Conservation (phyloP, 2,888 invertebrate species). For the Entomobrya proxima region DNA sequence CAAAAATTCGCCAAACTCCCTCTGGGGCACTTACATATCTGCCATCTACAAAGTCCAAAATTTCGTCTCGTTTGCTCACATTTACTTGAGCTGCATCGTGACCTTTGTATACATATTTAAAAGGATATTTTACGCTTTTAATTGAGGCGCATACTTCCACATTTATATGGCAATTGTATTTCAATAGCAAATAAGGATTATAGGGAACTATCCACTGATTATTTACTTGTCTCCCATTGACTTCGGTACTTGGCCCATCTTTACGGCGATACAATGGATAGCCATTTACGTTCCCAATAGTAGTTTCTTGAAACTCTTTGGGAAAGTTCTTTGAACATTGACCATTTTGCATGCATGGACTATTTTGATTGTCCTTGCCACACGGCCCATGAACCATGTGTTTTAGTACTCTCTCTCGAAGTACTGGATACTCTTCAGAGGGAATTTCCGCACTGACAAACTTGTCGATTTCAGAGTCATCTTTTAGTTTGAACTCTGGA, state of each 20-base stretch:
- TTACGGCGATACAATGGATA: neutral
- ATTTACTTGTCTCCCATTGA: neutral
- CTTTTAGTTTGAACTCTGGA: no score
- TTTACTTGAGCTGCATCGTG: slow-evolving; percentile 66
- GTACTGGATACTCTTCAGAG: slow-evolving; percentile 74
- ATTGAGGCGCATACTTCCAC: neutral
- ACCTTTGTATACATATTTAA: no score
- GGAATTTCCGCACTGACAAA: no score
- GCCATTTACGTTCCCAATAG: neutral
- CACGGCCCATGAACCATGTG: slow-evolving; percentile 77
- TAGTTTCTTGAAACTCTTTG: slow-evolving; percentile 70
- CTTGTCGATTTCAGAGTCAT: no score
- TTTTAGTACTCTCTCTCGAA: slow-evolving; percentile 76
- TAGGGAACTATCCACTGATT: neutral
- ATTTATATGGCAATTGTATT: slow-evolving; percentile 16
- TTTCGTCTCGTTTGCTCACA: neutral
- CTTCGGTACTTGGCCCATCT: neutral
- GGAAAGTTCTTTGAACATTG: slow-evolving; percentile 77
- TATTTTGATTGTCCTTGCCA: slow-evolving; percentile 72
- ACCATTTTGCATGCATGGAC: slow-evolving; percentile 77
- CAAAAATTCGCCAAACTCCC: slow-evolving; percentile 76
- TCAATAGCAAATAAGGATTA: neutral
- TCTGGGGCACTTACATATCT: slow-evolving; percentile 76
- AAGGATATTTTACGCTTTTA: slow-evolving; percentile 71
- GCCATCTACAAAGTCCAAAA: slow-evolving; percentile 75